phyloP scores from a whole-genome alignment of 2,113 vertebrate genomes.

The Semicossyphus pulcher region DNA sequence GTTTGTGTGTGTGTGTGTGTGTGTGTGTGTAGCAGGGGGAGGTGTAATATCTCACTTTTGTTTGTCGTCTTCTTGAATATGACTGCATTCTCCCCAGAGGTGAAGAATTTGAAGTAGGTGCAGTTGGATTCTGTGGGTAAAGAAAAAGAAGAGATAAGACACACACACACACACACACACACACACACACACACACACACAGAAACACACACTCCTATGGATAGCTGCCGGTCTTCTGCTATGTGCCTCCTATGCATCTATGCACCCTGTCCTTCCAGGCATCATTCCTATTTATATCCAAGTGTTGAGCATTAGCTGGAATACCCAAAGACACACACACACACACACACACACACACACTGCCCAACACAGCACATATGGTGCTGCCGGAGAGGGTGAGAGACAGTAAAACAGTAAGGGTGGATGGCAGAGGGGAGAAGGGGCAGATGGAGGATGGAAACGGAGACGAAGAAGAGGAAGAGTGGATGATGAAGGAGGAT shows the following conservation, averaged over 20 bases:
- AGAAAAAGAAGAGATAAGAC: conserved; percentile 38
- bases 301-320: conserved; percentile 63
- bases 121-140: conserved; percentile 88
- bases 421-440: conserved; percentile 39
- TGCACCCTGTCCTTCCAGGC: conserved; percentile 72
- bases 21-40: neutral
- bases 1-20: conserved; percentile 1
- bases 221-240: conserved; percentile 61
- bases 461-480: neutral
- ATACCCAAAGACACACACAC: conserved; percentile 53
- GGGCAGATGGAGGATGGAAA: conserved; percentile 42
- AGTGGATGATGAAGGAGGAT: conserved; percentile 20
- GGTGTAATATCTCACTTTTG: conserved; percentile 84
- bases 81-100: conserved; percentile 88
- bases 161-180: conserved; percentile 4
- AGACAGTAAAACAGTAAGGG: conserved; percentile 46
- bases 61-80: conserved; percentile 91
- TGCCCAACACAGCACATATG: conserved; percentile 63
- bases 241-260: conserved; percentile 72
- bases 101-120: conserved; percentile 94
- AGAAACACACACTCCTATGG: conserved; percentile 40
- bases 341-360: conserved; percentile 38
- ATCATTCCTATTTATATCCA: conserved; percentile 78
- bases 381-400: conserved; percentile 64
- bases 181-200: conserved; percentile 21